Base-by-base conservation (phyloP, 2,797 vertebrate species). In the Eurystomus glaucurus region DNA sequence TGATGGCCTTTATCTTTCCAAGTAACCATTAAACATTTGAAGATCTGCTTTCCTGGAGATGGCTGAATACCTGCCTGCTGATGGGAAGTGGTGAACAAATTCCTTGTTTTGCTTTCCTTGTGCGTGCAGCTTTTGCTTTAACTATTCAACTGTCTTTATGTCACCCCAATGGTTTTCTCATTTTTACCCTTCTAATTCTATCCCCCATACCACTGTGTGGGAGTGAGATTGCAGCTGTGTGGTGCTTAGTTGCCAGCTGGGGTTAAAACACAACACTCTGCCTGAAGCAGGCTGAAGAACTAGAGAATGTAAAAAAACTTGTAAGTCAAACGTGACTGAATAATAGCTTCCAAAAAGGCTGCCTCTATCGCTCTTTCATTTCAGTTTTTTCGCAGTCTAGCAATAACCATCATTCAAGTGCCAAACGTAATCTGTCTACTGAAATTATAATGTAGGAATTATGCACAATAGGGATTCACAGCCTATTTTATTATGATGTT, bases 381-480 rank as follows among this genome's bases (percentile, higher is more conserved):
- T 94, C 51, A 81, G 41, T 88, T 94, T 93, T 89, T 86, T 80
- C 78, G 91, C 81, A 91, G 87, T 80, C 48, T 91, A 91, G 71
- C 70, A 94, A 91, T 95, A 97, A 94, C 68, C 60, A 77, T 92
- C 75, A 89, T 85, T 96, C 92, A 97, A 91, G 55, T 91, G 80
- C 58, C 86, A 88, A 91, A 79, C 14, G 69, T 82, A 92, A 94
- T 85, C 46, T 81, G 74, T 82, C 90, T 89, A 70, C 35, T 89
- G 84, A 93, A 95, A 93, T 87, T 79, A 86, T 93, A 89, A 96
- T 87, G 71, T 77, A 71, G 68, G 68, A 95, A 94, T 94, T 94
- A 96, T 93, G 70, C 94, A 91, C 84, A 94, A 66, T 48, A 85
- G 86, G 74, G 84, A 87, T 95, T 94, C 88, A 87, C 62, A 82